phyloP scores from a whole-genome alignment of 2,888 invertebrate species.

The Mesochorus sp. region DNA sequence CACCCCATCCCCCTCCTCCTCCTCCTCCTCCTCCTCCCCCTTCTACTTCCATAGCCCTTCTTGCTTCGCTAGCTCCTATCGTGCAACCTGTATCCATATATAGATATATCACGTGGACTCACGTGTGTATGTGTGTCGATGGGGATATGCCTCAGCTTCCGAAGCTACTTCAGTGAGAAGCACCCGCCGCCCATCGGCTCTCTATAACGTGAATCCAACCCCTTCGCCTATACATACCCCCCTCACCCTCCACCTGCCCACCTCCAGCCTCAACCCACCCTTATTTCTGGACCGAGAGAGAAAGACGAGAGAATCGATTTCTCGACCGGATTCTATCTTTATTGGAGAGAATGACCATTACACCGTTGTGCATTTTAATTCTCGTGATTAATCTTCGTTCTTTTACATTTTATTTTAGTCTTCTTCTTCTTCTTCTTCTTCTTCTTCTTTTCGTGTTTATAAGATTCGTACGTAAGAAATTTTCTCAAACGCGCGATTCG shows the following conservation, averaged over 20 bases:
- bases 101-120: constrained; percentile 17
- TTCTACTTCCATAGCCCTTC: constrained; percentile 33
- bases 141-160: constrained; percentile 38
- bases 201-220: constrained; percentile 36
- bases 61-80: constrained; percentile 51
- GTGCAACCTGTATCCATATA: not conserved
- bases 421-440: too few relatives aligned
- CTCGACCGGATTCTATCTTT: constrained; percentile 3
- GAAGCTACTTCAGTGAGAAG: constrained; percentile 54
- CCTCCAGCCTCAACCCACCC: not conserved
- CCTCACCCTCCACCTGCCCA: not conserved
- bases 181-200: constrained; percentile 37
- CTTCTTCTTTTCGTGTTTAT: too few relatives aligned
- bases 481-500: too few relatives aligned
- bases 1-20: constrained; percentile 48
- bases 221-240: constrained; percentile 11
- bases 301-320: constrained; percentile 48
- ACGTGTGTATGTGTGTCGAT: not conserved
- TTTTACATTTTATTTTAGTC: too few relatives aligned
- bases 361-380: not conserved
- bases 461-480: too few relatives aligned
- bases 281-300: constrained; percentile 42
- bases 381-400: not conserved
- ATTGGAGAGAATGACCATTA: not conserved
- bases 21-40: constrained; percentile 51